Evolutionary conservation across 2,888 invertebrate species (phyloP).

Genomic region (Mimas tiliae): DNA sequence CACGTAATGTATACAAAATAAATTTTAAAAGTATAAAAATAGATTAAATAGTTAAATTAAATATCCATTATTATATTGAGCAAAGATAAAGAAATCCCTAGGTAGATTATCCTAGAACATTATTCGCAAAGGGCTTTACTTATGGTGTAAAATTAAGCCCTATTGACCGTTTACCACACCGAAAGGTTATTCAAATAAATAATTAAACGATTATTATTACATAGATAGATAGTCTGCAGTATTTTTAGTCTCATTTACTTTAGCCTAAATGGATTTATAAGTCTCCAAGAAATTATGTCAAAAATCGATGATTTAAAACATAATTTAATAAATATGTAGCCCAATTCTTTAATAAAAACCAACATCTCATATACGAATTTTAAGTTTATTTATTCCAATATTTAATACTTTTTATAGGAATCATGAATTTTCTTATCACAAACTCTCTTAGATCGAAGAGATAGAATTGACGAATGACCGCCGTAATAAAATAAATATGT

Average conservation of each 20-base stretch:
- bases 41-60: constrained; percentile 10
- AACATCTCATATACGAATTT: neutral
- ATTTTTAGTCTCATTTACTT: too few relatives aligned
- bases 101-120: neutral
- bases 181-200: neutral
- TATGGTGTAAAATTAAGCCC: neutral
- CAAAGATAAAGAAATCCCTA: constrained; percentile 11
- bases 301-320: too few relatives aligned
- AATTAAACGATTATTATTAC: too few relatives aligned
- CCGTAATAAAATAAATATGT: neutral
- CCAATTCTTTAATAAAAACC: neutral
- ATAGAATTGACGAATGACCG: neutral
- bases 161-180: neutral
- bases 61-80: constrained; percentile 25
- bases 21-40: neutral
- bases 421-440: constrained; percentile 32
- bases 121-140: neutral
- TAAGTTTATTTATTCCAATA: constrained; percentile 16
- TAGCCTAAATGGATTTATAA: too few relatives aligned
- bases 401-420: constrained; percentile 45
- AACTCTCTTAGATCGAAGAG: constrained; percentile 1
- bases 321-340: neutral
- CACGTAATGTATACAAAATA: neutral
- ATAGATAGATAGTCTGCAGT: too few relatives aligned
- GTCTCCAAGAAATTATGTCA: too few relatives aligned